phyloP scores from a whole-genome alignment of 2,888 invertebrate species.

The Scelioninae gen. 2 region DNA sequence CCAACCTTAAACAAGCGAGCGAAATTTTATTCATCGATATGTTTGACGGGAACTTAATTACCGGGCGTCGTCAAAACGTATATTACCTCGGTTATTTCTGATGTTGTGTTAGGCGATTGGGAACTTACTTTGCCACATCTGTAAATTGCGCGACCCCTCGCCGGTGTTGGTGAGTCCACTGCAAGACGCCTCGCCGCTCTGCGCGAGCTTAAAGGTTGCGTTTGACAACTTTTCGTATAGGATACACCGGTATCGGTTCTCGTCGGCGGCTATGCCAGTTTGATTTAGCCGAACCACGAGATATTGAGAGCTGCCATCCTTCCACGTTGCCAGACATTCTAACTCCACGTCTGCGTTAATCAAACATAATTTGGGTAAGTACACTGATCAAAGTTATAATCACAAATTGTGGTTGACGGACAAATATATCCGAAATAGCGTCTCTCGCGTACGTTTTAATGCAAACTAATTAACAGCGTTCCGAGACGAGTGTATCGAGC shows the following conservation, averaged over 20 bases:
- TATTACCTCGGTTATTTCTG: constrained; percentile 16
- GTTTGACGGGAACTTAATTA: constrained; percentile 25
- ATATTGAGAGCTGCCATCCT: constrained; percentile 87
- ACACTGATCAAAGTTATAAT: constrained; percentile 60
- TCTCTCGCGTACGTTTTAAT: constrained; percentile 48
- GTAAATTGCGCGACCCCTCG: constrained; percentile 87
- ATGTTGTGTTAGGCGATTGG: constrained; percentile 31
- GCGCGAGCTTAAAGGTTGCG: constrained; percentile 82
- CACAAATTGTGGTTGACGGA: constrained; percentile 55
- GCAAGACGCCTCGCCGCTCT: constrained; percentile 88
- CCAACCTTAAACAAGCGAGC: background rate
- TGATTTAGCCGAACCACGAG: constrained; percentile 89
- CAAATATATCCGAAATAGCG: constrained; percentile 51
- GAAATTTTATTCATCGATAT: constrained; percentile 2
- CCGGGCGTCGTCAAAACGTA: constrained; percentile 13
- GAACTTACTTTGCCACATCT: constrained; percentile 73
- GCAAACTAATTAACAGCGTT: constrained; percentile 50
- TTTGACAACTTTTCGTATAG: constrained; percentile 84
- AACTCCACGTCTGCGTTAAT: constrained; percentile 83
- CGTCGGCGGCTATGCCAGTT: constrained; percentile 83
- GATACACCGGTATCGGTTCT: constrained; percentile 89
- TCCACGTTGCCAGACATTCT: constrained; percentile 89
- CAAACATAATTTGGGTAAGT: constrained; percentile 59
- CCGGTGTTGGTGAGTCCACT: constrained; percentile 84
- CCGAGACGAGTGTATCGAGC: constrained; percentile 29